Base-by-base conservation (phyloP, 2,797 vertebrate genomes). In the Leptodactylus fallax region DNA sequence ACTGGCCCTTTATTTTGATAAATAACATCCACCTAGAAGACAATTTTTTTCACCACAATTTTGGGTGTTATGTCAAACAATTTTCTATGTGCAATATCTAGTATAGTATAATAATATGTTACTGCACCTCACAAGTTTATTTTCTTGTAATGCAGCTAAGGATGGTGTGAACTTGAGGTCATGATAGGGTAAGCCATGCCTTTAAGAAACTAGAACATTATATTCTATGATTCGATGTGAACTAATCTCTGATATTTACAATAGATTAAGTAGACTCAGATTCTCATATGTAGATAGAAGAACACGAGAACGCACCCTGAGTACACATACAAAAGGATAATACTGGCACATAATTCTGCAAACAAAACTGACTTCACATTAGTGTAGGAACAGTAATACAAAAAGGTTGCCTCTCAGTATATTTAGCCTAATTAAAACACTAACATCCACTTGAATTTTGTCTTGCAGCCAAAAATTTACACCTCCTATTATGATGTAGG, bases 241-340 rank as follows among this genome's bases (percentile, higher is more conserved):
- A 53, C 19, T 86, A 71, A 81, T 81, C 19, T 81, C 8, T 72
- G 17, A 86, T 72, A 79, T 86, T 79, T 86, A 58, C 76, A n/a
- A 3, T 86, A 56, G 60, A 79, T 86, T 79, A 86, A 17, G 45
- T 76, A 79, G 47, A 61, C 16, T 51, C 25, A 36, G 47, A 36
- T 79, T 85, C 84, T 67, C 61, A 79, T 77, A 25, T 23, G 47
- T 23, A 79, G 6, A 69, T n/a, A 67, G 36, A n/a, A 36, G 47
- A 55, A 56, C 63, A 79, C 63, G 14, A 45, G 60, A 21, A 69
- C 61, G 49, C 61, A 65, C 84, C 84, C 45, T 79, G 47, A n/a
- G 76, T 36, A 79, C 74, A 85, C 76, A 79, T 27, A 67, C 14
- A 12, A 27, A 55, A 69, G 36, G 17, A 69, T 49, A 86, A 69